Conservation (phyloP, 2,797 vertebrate genomes). For the Hippopotamyrus pictus region DNA sequence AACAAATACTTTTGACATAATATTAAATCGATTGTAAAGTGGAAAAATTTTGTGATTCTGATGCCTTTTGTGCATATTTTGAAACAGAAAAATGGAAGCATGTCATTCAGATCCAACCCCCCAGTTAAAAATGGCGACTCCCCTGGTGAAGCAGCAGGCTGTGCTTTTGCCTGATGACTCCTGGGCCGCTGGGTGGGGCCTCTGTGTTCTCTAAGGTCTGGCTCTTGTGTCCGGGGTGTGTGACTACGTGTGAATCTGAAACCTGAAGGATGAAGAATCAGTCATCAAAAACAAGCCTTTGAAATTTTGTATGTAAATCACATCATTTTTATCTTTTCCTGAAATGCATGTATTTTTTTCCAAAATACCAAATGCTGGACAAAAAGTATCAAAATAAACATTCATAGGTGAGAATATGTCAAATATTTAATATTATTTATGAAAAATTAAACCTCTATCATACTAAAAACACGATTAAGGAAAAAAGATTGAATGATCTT, state of each 20-base stretch:
- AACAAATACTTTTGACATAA: background rate
- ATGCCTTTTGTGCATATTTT: background rate
- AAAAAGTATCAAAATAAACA: background rate
- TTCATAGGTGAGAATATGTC: background rate
- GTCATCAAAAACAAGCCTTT: background rate
- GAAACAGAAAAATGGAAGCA: background rate
- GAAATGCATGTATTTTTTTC: background rate
- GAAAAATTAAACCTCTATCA: background rate
- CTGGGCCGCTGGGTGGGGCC: background rate
- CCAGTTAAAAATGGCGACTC: background rate
- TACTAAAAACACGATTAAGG: background rate
- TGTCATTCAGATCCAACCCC: background rate
- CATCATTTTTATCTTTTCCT: background rate
- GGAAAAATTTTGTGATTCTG: background rate
- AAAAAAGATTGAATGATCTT: background rate
- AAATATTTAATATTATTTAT: background rate
- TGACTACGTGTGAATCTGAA: background rate
- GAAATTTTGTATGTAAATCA: background rate
- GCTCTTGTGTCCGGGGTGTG: background rate
- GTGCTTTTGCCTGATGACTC: background rate
- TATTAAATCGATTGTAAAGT: background rate
- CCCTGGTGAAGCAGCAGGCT: background rate
- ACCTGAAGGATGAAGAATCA: background rate
- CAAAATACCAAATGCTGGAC: background rate
- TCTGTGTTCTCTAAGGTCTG: background rate